Evolutionary conservation across 2,797 vertebrate species (phyloP).

Genomic region (Bradypodion pumilum): DNA sequence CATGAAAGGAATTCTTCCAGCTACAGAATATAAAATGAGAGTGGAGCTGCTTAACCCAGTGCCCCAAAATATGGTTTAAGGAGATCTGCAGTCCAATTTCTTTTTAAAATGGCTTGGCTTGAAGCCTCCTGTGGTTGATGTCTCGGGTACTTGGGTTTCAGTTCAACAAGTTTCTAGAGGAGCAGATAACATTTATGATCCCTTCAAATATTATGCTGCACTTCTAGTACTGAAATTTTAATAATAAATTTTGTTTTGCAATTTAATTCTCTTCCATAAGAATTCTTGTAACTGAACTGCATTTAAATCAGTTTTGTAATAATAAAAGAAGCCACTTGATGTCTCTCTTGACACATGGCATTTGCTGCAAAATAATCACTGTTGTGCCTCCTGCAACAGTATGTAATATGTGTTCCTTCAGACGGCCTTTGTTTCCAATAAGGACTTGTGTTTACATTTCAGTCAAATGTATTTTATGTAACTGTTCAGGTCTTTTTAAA

Average conservation of each 20-base stretch:
- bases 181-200: neutral
- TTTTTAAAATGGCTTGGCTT: neutral
- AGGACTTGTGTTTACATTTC: conserved; percentile 14
- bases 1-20: too few species aligned
- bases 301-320: neutral
- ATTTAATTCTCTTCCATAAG: too few species aligned
- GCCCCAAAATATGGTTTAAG: neutral
- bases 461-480: conserved; percentile 12
- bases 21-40: too few species aligned
- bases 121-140: too few species aligned
- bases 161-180: neutral
- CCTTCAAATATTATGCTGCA: neutral
- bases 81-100: neutral
- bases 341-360: conserved; percentile 57
- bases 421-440: conserved; percentile 16
- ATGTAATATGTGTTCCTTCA: neutral
- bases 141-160: neutral
- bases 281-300: too few species aligned
- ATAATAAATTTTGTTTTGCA: neutral
- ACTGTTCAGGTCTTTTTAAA: conserved; percentile 13
- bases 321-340: conserved; percentile 55
- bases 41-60: neutral
- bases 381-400: neutral
- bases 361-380: conserved; percentile 7
- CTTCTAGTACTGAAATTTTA: neutral